Conservation (phyloP, 2,888 invertebrate genomes). For the Clunio marinus region DNA sequence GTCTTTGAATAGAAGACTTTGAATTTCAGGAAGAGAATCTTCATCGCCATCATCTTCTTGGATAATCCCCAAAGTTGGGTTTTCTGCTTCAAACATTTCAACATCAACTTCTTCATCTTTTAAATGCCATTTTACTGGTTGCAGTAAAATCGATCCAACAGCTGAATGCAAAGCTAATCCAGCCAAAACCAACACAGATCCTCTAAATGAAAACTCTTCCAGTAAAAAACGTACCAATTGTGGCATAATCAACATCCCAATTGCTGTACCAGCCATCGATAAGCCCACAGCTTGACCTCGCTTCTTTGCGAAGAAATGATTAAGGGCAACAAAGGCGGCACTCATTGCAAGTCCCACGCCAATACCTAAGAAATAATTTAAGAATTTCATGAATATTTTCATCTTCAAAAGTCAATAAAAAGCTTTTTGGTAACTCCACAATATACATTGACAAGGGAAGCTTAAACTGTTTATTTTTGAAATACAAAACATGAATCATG, state of each 20-base stretch:
- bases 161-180: constrained; percentile 65
- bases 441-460: too few relatives aligned
- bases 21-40: constrained; percentile 50
- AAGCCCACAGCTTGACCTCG: constrained; percentile 75
- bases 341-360: constrained; percentile 73
- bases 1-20: constrained; percentile 48
- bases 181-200: constrained; percentile 64
- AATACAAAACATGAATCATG: too few relatives aligned
- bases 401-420: constrained; percentile 1
- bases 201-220: constrained; percentile 61
- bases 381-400: not conserved
- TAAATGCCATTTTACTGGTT: constrained; percentile 68
- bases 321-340: constrained; percentile 72
- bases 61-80: constrained; percentile 52
- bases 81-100: constrained; percentile 61
- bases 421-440: too few relatives aligned
- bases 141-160: constrained; percentile 63
- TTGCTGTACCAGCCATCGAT: constrained; percentile 74
- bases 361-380: constrained; percentile 56
- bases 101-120: constrained; percentile 52
- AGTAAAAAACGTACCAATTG: constrained; percentile 65
- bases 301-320: constrained; percentile 71
- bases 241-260: constrained; percentile 75
- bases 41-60: constrained; percentile 59
- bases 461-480: too few relatives aligned